Conservation (phyloP, 2,797 vertebrate genomes). For the Glyptemys insculpta region DNA sequence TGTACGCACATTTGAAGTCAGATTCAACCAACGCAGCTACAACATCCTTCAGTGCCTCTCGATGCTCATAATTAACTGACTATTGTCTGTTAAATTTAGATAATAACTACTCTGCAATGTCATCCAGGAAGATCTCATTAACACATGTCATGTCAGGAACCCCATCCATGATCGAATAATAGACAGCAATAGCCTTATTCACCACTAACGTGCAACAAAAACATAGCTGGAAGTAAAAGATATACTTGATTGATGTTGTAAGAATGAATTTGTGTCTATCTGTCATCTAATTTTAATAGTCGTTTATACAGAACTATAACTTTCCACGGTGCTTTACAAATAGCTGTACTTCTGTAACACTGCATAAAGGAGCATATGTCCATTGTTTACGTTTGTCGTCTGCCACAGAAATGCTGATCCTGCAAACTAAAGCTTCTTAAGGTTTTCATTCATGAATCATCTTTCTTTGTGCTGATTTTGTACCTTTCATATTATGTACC, state of each 20-base stretch:
- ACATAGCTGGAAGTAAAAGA: neutral
- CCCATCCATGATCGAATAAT: neutral
- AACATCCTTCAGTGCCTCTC: accelerated
- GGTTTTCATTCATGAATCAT: conserved; percentile 13
- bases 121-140: accelerated
- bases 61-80: neutral
- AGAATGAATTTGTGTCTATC: neutral
- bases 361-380: neutral
- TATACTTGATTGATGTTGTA: neutral
- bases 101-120: neutral
- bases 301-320: neutral
- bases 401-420: conserved; percentile 39
- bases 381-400: neutral
- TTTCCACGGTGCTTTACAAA: neutral
- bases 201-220: neutral
- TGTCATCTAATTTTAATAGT: neutral
- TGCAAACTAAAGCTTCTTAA: neutral
- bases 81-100: neutral
- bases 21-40: neutral
- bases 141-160: accelerated
- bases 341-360: accelerated
- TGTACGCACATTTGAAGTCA: neutral
- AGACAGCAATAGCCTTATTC: neutral
- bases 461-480: conserved; percentile 54
- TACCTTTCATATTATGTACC: conserved; percentile 28